Evolutionary conservation across 2,113 vertebrate genomes (phyloP).

Genomic region (Perognathus longimembris): DNA sequence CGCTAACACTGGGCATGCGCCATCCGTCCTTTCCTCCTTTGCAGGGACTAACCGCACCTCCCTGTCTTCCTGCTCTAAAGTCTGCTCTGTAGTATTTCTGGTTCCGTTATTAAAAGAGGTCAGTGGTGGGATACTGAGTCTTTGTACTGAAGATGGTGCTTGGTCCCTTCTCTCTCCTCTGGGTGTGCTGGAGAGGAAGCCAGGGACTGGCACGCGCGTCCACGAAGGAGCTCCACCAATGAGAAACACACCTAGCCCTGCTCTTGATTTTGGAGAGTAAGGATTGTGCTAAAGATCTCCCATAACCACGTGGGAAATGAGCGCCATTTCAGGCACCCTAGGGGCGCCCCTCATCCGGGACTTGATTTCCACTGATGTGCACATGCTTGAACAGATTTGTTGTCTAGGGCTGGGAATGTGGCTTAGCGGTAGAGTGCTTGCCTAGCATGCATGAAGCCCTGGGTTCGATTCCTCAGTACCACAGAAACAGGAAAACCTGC

Average conservation of each 20-base stretch:
- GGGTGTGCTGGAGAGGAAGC: background rate
- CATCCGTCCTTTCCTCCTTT: conserved; percentile 91
- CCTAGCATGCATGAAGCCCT: no score
- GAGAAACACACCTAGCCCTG: background rate
- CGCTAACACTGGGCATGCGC: conserved; percentile 85
- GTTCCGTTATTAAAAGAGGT: conserved; percentile 43
- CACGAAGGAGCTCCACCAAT: background rate
- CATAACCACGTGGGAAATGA: background rate
- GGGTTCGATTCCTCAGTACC: no score
- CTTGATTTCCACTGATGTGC: background rate
- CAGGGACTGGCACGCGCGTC: background rate
- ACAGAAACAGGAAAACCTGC: no score
- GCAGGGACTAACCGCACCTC: conserved; percentile 69
- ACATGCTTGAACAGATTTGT: background rate
- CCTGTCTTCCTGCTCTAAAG: conserved; percentile 66
- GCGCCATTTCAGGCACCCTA: background rate
- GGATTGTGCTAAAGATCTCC: background rate
- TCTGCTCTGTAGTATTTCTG: conserved; percentile 66
- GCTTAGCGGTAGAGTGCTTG: no score
- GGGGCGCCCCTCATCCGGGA: background rate
- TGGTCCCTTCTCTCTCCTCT: background rate
- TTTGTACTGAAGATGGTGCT: background rate
- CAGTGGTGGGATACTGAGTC: background rate
- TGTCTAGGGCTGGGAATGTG: no score
- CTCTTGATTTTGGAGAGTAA: background rate